Evolutionary conservation across 1,140 invertebrate genomes (phyloP).

Genomic region (Drosophila burlai): DNA sequence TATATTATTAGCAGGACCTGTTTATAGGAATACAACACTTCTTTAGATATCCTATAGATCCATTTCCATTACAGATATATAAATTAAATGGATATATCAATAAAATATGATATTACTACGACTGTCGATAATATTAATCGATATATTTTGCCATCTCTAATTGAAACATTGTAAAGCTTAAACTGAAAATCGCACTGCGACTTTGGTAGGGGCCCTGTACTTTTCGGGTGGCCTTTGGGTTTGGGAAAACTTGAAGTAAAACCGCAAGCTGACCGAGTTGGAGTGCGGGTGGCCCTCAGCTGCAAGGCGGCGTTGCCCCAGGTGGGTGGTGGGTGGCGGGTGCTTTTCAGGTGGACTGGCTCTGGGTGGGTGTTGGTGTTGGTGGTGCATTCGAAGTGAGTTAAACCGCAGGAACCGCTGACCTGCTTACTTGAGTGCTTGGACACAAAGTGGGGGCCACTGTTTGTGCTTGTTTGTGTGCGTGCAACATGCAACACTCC

Average conservation of each 20-base stretch:
- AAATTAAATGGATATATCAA: no score
- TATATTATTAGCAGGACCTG: no score
- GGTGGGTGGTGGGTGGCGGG: neutral
- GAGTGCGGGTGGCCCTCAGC: slow-evolving; percentile 11
- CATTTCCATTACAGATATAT: no score
- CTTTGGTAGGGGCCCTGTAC: neutral
- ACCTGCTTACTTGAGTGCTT: slow-evolving; percentile 77
- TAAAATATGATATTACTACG: no score
- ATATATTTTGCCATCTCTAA: neutral
- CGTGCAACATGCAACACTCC: slow-evolving; percentile 74
- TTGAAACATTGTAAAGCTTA: neutral
- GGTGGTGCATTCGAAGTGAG: slow-evolving; percentile 39
- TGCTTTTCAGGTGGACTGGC: neutral
- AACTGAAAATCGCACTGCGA: slow-evolving; percentile 9
- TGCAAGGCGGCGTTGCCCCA: neutral
- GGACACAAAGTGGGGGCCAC: slow-evolving; percentile 16
- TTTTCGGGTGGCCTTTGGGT: slow-evolving; percentile 10
- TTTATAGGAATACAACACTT: no score
- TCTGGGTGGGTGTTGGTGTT: neutral
- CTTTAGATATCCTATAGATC: no score
- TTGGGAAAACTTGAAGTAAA: slow-evolving; percentile 60
- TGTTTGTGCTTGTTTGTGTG: slow-evolving; percentile 48
- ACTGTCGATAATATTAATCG: neutral
- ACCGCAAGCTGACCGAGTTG: slow-evolving; percentile 61
- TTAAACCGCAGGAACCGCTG: slow-evolving; percentile 76